A percentile compares a stretch with the other conserved stretches of the same genome.
Evolutionary conservation across 2,888 invertebrate genomes (phyloP).

Genomic region (Oxycera nigricornis): DNA sequence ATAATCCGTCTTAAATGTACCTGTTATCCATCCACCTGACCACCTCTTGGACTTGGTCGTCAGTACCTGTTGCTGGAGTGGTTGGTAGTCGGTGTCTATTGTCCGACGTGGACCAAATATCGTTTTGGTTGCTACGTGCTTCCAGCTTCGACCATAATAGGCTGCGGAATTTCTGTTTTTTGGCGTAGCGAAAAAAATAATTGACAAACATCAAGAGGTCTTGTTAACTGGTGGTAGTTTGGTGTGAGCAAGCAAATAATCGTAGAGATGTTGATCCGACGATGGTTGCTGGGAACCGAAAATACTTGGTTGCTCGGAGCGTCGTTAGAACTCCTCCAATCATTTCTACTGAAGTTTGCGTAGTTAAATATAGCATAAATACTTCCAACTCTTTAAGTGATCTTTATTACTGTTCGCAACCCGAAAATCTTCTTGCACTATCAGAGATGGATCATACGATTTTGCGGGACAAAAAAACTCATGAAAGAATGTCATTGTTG

Average conservation of each 20-base stretch:
- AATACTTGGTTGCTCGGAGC: neutral
- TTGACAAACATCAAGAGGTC: conserved; percentile 27
- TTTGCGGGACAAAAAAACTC: neutral
- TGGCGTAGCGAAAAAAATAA: neutral
- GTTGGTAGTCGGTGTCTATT: conserved; percentile 13
- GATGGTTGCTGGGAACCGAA: neutral
- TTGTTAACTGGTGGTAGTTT: conserved; percentile 13
- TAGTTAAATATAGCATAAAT: too few relatives aligned
- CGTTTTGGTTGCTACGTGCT: conserved; percentile 17
- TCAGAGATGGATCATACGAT: too few relatives aligned
- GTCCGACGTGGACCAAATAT: conserved; percentile 14
- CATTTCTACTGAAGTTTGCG: too few relatives aligned
- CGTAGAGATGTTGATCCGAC: neutral
- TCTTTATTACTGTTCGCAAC: too few relatives aligned
- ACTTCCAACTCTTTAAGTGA: too few relatives aligned
- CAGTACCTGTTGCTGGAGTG: conserved; percentile 20
- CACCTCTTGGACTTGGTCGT: neutral
- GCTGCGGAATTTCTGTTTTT: conserved; percentile 5
- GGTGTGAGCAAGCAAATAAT: neutral
- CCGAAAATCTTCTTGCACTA: too few relatives aligned
- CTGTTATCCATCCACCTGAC: conserved; percentile 35
- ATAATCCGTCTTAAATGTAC: conserved; percentile 29
- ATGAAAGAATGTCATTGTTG: conserved; percentile 10
- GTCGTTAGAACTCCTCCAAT: too few relatives aligned
- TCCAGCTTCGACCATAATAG: conserved; percentile 30